Evolutionary conservation across 2,113 vertebrate genomes (phyloP), one percentile per base, ranked within the genome.

Genomic region (Nothoprocta perdicaria): DNA sequence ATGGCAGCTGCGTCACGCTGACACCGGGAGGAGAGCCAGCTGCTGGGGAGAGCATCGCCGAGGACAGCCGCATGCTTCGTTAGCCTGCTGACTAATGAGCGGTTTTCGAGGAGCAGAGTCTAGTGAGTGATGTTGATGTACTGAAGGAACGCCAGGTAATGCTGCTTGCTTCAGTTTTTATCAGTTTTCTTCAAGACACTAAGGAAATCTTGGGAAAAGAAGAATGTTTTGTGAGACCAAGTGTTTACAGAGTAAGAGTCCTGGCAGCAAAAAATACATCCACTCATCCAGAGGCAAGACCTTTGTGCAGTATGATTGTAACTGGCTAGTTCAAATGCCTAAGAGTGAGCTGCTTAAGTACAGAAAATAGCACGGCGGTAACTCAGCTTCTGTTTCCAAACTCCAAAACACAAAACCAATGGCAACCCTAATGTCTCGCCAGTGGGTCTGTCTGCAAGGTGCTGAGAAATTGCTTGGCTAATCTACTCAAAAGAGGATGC

Each of bases 321-420:
- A 45, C 29, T 60, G 38, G 31, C 43, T 26, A 16, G 26, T 61
- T 80, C 16, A 53, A 1, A 5, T 8, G 66, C 24, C 52, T 33
- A 10, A 61, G 21, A 35, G 23, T 0, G 0, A n/a, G 65, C 9
- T 27, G 45, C 9, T 6, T 18, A 33, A 7, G 8, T 79, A 14
- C 12, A 45, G 33, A 55, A 29, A 55, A 55, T 29, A 27, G 29
- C 14, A 55, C 9, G 14, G 27, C 52, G 29, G 6, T 29, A 55
- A 55, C 26, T 55, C 26, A 55, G 52, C 52, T 58, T 1, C 1
- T 78, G 81, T 92, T 63, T 23, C 12, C 23, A 21, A 43, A 63
- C 14, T 43, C 45, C 40, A 79, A 22, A 31, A 41, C 31, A 66
- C 52, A 57, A 40, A 62, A 76, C 14, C 11, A 6, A 55, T 38